phyloP scores from a whole-genome alignment of 23 tunicate genomes.

The Corella eumyota region DNA sequence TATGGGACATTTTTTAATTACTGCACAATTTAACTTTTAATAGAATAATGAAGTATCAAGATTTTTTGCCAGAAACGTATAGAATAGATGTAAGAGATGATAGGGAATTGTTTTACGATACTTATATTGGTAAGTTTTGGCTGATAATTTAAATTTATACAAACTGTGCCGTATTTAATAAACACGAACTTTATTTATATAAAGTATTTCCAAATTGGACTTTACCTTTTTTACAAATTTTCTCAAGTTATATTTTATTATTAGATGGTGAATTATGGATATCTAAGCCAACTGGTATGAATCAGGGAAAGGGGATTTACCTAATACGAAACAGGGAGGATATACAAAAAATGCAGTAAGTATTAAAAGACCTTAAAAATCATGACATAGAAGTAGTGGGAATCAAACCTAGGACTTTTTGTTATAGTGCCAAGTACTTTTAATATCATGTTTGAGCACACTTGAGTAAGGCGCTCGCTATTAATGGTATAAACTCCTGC shows the following conservation, averaged over 20 bases:
- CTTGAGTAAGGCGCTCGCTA: too few species aligned
- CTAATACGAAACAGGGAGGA: constrained; percentile 53
- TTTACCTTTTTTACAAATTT: neutral
- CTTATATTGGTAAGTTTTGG: constrained; percentile 40
- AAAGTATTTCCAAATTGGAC: neutral
- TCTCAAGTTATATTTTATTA: neutral
- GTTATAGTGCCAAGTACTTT: too few species aligned
- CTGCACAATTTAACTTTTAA: neutral
- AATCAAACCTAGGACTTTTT: neutral
- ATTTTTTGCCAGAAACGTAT: constrained; percentile 88
- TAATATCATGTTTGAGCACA: neutral
- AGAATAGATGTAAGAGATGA: constrained; percentile 77
- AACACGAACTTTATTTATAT: neutral
- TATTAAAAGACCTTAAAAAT: neutral
- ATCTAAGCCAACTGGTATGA: constrained; percentile 89
- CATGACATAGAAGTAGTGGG: neutral
- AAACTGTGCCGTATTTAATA: neutral
- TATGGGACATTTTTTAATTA: too few species aligned
- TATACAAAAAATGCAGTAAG: constrained; percentile 49
- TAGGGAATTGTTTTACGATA: constrained; percentile 60
- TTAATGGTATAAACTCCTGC: too few species aligned
- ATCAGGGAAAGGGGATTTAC: constrained; percentile 91
- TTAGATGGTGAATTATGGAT: constrained; percentile 84
- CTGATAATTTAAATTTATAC: neutral
- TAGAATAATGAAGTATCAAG: constrained; percentile 77